Evolutionary conservation across 2,888 invertebrate species (phyloP), one percentile per base, ranked within the genome.

Genomic region (Synergus laeviventris): DNA sequence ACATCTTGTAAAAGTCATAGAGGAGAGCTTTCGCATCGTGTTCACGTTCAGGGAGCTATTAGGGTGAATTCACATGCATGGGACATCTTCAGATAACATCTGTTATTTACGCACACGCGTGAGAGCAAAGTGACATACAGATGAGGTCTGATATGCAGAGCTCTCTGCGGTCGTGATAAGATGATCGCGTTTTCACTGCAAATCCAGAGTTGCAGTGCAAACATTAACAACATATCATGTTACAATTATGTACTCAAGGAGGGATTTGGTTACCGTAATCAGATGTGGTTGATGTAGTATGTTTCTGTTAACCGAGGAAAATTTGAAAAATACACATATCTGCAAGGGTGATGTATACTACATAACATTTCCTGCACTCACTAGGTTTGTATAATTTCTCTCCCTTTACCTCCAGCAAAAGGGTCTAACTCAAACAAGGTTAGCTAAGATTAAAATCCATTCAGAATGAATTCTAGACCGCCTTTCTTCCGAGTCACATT

Each of bases 71-170:
- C 70, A 36, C 70, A 70, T 70, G 70, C 70, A 49, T 12, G 18
- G 24, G 24, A 70, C 70, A 49, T 16, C 70, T 18, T 49, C 49
- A 70, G 66, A 66, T 66, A 66, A 49, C 16, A 45, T 70, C 45
- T 31, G 31, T 70, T 70, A 70, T 70, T 70, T 70, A 70, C 70
- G 49, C 49, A 70, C 70, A 70, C 70, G 70, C 70, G n/a, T 70
- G 16, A 70, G 31, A 31, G 31, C 31, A 31, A 45, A 49, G 31
- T 66, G 66, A 66, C 66, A 49, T 70, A 70, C 70, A 49, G 45
- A 70, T 70, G 70, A 70, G 70, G 18, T 49, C n/a, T 49, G 70
- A 49, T 70, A 70, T 70, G 45, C 45, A 66, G 21, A 45, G 21
- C 24, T 24, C 16, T 36, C 21, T 18, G 59, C 36, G 14, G 18